phyloP scores from a whole-genome alignment of 2,797 vertebrate species.

The Cryptoblepharus egeriae region DNA sequence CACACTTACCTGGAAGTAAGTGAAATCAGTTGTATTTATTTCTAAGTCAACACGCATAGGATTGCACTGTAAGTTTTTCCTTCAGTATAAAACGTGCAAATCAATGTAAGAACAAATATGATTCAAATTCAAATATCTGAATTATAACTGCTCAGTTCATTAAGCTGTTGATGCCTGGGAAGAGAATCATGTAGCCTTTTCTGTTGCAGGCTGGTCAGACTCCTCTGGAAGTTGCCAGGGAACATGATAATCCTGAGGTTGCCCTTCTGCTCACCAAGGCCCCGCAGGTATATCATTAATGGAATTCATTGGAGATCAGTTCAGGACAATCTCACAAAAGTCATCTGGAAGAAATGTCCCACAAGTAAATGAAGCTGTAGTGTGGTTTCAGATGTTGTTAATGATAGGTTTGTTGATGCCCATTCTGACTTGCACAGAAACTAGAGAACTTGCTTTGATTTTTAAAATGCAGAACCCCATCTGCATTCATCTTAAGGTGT shows the following conservation, averaged over 20 bases:
- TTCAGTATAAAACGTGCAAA: no score
- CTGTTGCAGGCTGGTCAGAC: slow-evolving; percentile 86
- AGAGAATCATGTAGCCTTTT: slow-evolving; percentile 22
- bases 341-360: neutral
- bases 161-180: slow-evolving; percentile 20
- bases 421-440: neutral
- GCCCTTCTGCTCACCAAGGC: slow-evolving; percentile 94
- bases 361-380: neutral
- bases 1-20: no score
- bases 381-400: neutral
- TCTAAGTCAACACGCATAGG: neutral
- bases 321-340: neutral
- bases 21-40: no score
- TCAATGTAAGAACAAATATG: neutral
- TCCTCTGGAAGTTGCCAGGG: slow-evolving; percentile 90
- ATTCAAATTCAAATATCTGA: no score
- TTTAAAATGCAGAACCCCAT: neutral
- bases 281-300: slow-evolving; percentile 82
- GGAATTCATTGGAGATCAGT: neutral
- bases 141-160: neutral
- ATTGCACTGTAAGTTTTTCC: no score
- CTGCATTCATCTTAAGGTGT: neutral
- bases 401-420: neutral
- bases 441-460: neutral
- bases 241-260: slow-evolving; percentile 91